Conservation (phyloP, 2,797 vertebrate genomes). For the Hapalemur alaotrensis region DNA sequence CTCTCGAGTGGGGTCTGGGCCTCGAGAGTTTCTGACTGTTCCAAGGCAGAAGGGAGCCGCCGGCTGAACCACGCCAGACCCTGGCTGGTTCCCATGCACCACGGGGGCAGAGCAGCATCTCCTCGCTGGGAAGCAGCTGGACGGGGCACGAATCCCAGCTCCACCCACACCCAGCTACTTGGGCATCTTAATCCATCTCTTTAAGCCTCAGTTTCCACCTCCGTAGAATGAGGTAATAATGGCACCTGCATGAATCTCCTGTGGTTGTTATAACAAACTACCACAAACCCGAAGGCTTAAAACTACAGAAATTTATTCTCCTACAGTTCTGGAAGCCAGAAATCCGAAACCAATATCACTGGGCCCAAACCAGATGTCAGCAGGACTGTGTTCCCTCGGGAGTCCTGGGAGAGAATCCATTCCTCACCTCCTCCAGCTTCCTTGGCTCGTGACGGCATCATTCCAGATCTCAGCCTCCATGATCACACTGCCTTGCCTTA, state of each 20-base stretch:
- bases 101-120: neutral
- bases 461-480: neutral
- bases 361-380: neutral
- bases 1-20: neutral
- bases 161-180: neutral
- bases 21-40: neutral
- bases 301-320: neutral
- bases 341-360: neutral
- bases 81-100: neutral
- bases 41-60: neutral
- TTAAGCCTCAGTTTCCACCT: neutral
- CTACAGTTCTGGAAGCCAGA: neutral
- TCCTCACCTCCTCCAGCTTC: neutral
- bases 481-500: no score
- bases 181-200: neutral
- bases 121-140: neutral
- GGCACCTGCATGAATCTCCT: neutral
- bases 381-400: neutral
- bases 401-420: no score
- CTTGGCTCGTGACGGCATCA: accelerated
- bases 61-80: neutral
- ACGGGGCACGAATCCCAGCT: accelerated
- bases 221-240: neutral
- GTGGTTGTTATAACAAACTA: neutral
- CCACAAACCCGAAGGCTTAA: neutral